Base-by-base conservation (phyloP, 2,113 vertebrate species). In the Rhabdomys dilectus region DNA sequence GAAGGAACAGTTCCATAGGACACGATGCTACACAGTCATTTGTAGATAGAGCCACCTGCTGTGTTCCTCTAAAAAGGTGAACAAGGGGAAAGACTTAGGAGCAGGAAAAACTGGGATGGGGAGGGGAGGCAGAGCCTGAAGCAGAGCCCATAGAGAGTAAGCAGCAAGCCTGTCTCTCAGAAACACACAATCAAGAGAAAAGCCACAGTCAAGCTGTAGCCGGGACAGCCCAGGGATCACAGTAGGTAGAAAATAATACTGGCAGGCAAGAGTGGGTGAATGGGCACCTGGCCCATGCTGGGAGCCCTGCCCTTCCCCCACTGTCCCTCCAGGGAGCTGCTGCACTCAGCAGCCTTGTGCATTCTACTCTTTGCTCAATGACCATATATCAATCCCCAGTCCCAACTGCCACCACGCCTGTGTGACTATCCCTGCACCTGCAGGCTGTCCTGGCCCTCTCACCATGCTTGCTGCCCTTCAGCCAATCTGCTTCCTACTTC, bases 11-110 rank as follows among this genome's bases (percentile, higher is more conserved):
- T 2, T 1, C 29, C 3, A 17, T 1, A 21, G 31, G n/a, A 16
- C 51, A 0, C 0, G 2, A 29, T 0, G 26, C 24, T 1, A 53
- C 0, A 7, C 17, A 11, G 62, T 4, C 0, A 11, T 0, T 0
- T 64, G 21, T 29, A 60, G 0, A 22, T 0, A 31, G 36, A 3
- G 10, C n/a, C 26, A 42, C 5, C 56, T 0, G 12, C 66, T 1
- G 1, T 6, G 0, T 2, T 1, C 45, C 45, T 26, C 4, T 5
- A 9, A 51, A 6, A 48, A 39, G 45, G 8, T 0, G 11, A 15
- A 31, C 19, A 2, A 0, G 17, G 48, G 48, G 5, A 13, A 3
- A 26, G 68, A 72, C 36, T 15, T 62, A n/a, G 81, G 62, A 12
- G 13, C 2, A 15, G 26, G 36, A 10, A 0, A 10, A 8, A 22